These are phyloP conservation scores for Pithys albifrons DNA, from an alignment of 2,113 vertebrate species.

Conservation along the genomic window DNA sequence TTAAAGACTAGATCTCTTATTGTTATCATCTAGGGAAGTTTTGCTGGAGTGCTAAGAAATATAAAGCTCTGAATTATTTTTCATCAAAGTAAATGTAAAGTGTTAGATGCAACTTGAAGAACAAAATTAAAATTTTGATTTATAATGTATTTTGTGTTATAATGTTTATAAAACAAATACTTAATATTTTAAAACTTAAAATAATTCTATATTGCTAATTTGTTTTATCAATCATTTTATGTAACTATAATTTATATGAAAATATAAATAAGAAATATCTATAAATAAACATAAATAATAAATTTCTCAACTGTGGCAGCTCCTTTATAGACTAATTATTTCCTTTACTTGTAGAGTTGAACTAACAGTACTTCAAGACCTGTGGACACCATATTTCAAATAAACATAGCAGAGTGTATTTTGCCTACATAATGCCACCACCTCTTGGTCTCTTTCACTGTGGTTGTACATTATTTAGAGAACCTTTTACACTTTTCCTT, in stretches of 20 bases:
- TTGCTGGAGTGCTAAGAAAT: not conserved
- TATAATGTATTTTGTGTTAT: too few relatives aligned
- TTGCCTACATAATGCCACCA: not conserved
- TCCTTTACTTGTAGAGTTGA: not conserved
- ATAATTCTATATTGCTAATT: not conserved
- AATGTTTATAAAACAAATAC: not conserved
- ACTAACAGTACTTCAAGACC: not conserved
- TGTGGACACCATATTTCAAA: not conserved
- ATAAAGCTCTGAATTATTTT: not conserved
- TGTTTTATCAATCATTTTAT: not conserved
- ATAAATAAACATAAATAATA: not conserved
- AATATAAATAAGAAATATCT: not conserved
- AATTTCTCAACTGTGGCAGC: not conserved
- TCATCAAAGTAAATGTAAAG: not conserved
- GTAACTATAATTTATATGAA: not conserved
- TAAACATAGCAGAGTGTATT: not conserved
- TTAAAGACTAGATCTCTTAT: not conserved
- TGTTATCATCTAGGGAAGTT: not conserved
- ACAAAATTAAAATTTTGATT: not conserved
- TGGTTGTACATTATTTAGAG: not conserved
- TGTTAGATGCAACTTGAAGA: not conserved
- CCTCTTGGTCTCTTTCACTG: not conserved
- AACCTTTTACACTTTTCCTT: not conserved
- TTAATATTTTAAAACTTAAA: not conserved
- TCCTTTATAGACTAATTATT: not conserved